Base-by-base conservation (phyloP, 2,113 vertebrate genomes). In the Microcebus murinus region DNA sequence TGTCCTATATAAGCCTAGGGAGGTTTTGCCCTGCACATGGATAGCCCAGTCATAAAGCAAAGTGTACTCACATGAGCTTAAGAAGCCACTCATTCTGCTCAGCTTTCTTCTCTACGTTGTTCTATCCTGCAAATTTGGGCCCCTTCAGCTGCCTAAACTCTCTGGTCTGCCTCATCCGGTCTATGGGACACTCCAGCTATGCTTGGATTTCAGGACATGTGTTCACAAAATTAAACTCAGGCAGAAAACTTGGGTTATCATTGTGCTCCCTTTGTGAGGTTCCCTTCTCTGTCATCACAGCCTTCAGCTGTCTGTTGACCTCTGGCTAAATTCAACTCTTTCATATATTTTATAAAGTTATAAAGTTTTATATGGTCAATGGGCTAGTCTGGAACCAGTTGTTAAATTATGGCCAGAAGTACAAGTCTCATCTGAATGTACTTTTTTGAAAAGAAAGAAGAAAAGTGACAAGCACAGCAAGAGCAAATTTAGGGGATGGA, bases 241-340 rank as follows among this genome's bases (percentile, higher is more conserved):
- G n/a, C n/a, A 71, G 15, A 70, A 29, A 21, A 21, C 17, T 63
- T 63, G 2, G 31, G 10, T 27, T 36, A 29, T n/a, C 2, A 45
- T 8, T 8, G 4, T 27, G 8, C 1, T 48, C 1, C 15, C 4
- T 25, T 21, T 31, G 10, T 3, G 13, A 34, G 8, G 11, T 6
- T 48, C 23, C 25, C 36, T 23, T 21, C 9, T 74, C 25, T 29
- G 55, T 31, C 29, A 9, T 1, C n/a, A 45, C 42, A n/a, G 17
- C 17, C 42, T 39, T 50, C n/a, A 13, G 21, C 63, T 59, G 1
- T 8, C 13, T 45, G 8, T 14, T 70, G 6, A 5, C 18, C 27
- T 29, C 4, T 42, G 18, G 9, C 48, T 20, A 10, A 50, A 31
- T 55, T 48, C 42, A 68, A 34, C 7, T 15, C 3, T 59, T 82